These are phyloP conservation scores for Actinostola sp. DNA, from an alignment of 92 coral and sea anemone genomes.

Conservation along the genomic window DNA sequence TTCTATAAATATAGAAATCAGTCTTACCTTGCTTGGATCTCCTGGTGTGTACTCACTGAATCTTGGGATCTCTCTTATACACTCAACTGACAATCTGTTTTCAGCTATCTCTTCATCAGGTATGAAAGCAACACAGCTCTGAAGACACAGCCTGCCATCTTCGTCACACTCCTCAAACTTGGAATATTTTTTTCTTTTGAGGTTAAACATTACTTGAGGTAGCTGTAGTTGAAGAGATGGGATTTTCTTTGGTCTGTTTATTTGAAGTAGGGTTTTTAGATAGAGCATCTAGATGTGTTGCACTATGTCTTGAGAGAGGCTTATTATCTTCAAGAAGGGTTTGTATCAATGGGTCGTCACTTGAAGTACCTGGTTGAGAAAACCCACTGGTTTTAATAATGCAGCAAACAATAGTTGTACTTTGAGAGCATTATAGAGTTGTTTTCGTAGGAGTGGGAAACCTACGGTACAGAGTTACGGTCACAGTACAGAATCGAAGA, in stretches of 20 bases:
- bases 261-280: neutral
- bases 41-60: conserved; percentile 78
- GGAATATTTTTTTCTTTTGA: no score
- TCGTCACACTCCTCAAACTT: neutral
- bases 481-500: no score
- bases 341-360: conserved; percentile 51
- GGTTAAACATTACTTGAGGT: neutral
- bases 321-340: conserved; percentile 42
- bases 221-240: neutral
- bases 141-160: conserved; percentile 30
- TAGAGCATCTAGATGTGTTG: neutral
- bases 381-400: neutral
- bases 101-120: conserved; percentile 72
- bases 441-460: no score
- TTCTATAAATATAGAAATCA: neutral
- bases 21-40: conserved; percentile 79
- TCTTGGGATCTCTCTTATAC: conserved; percentile 74
- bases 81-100: conserved; percentile 76
- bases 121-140: conserved; percentile 44
- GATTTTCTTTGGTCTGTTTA: neutral
- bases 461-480: no score
- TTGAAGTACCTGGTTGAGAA: conserved; percentile 28
- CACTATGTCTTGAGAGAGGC: neutral
- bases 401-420: no score
- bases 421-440: no score